Percentiles rank a stretch among this genome's conserved stretches.
These are phyloP conservation scores for Baronia brevicornis DNA, from an alignment of 2,888 invertebrate genomes.

Conservation along the genomic window DNA sequence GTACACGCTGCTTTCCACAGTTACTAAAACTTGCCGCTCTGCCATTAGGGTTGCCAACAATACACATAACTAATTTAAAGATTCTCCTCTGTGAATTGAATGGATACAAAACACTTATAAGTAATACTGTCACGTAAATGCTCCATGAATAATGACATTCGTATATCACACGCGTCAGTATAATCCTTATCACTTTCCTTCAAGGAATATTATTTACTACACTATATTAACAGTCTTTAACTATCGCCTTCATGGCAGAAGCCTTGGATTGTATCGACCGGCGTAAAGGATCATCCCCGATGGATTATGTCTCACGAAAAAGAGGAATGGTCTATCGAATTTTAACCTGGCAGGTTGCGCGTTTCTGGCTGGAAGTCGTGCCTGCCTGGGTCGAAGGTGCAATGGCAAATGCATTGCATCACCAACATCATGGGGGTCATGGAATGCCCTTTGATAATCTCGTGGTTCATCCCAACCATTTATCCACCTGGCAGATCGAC, in stretches of 20 bases:
- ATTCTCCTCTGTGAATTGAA: too few relatives aligned
- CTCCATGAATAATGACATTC: conserved; percentile 49
- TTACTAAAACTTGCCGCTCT: too few relatives aligned
- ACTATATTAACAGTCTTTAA: conserved; percentile 69
- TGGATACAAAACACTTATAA: conserved; percentile 48
- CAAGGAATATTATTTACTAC: conserved; percentile 55
- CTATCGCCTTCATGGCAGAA: conserved; percentile 78
- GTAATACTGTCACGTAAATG: conserved; percentile 73
- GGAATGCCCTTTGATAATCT: conserved; percentile 81
- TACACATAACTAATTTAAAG: too few relatives aligned
- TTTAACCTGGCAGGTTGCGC: conserved; percentile 81
- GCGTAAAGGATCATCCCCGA: conserved; percentile 93
- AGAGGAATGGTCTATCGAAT: conserved; percentile 91
- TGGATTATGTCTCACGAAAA: conserved; percentile 92
- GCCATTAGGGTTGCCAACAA: too few relatives aligned
- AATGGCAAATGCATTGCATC: conserved; percentile 77
- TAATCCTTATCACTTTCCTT: conserved; percentile 64
- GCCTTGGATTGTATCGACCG: conserved; percentile 90
- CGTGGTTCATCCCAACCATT: conserved; percentile 72
- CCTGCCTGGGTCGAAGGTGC: conserved; percentile 82
- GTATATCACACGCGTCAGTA: conserved; percentile 62
- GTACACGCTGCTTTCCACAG: conserved; percentile 41
- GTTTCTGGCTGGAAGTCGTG: conserved; percentile 80
- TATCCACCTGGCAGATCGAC: conserved; percentile 65
- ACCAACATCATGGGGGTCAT: conserved; percentile 77